Base-by-base conservation (phyloP, 2,888 invertebrate genomes). In the Andrena haemorrhoa region DNA sequence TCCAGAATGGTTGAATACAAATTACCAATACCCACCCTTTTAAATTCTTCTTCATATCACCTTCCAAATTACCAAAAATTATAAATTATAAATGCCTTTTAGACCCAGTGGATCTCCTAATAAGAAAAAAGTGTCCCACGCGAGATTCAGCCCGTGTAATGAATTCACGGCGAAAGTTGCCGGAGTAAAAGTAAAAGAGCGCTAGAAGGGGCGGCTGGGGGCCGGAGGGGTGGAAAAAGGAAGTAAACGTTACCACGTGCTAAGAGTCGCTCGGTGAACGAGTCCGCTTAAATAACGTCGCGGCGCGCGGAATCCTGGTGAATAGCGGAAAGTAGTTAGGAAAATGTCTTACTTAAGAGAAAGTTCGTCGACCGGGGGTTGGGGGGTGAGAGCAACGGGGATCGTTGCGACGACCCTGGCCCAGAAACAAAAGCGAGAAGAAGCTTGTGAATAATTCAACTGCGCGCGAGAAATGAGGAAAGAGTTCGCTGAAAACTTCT, bases 401-500 rank as follows among this genome's bases (percentile, higher is more conserved):
- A 91, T 93, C 90, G 91, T 91, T 87, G 91, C 88, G 87, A 90
- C 90, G 92, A 93, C 94, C 94, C 92, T 94, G 94, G 94, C 94
- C 94, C 92, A 93, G 94, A 94, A 93, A 94, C 93, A 93, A 93
- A 92, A 91, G 92, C 91, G 90, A 90, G 90, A 91, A 90, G 90
- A 90, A 91, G 91, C 93, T 93, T 91, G 92, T 94, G 93, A 93
- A 94, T 94, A 93, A 93, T 94, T 94, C 93, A 93, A 91, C 91
- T 90, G 90, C 86, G 91, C 89, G 90, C 89, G 91, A 56, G 56
- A 93, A 93, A 93, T 93, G 93, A 94, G 92, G 91, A 93, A 94
- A 93, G 93, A 93, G 93, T 93, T 93, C 90, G 86, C 76, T 80
- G 87, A 87, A 92, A 94, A 93, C 90, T 93, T 93, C 41, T 92